Percentiles rank a stretch among this genome's conserved stretches.
phyloP scores from a whole-genome alignment of 2,797 vertebrate species.

The Pangasius mekongensis region DNA sequence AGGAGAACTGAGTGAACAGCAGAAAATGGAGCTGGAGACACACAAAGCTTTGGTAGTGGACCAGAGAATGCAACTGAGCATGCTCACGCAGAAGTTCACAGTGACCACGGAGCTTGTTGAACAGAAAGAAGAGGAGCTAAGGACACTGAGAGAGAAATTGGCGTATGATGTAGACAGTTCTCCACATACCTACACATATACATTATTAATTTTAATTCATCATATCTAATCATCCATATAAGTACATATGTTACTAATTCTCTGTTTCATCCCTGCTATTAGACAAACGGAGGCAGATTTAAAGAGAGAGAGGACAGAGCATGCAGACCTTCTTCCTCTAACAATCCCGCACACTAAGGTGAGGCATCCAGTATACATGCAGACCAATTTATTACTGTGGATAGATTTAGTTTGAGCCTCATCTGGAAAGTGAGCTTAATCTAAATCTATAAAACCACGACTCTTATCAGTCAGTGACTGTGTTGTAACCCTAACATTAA shows the following conservation, averaged over 20 bases:
- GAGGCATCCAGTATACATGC: neutral
- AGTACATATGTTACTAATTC: neutral
- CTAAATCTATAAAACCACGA: neutral
- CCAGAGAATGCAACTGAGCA: conserved; percentile 66
- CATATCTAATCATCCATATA: neutral
- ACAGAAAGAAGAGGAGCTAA: conserved; percentile 72
- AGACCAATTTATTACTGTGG: neutral
- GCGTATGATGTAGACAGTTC: conserved; percentile 62
- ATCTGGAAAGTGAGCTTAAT: neutral
- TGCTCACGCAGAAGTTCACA: conserved; percentile 65
- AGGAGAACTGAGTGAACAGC: conserved; percentile 79
- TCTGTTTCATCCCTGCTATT: conserved; percentile 5
- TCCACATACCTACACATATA: neutral
- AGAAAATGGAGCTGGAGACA: conserved; percentile 77
- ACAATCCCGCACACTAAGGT: conserved; percentile 40
- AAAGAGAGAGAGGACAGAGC: conserved; percentile 13
- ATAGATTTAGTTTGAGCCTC: neutral
- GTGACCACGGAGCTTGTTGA: conserved; percentile 65
- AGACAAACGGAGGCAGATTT: conserved; percentile 42
- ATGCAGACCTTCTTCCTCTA: neutral
- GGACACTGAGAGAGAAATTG: conserved; percentile 65
- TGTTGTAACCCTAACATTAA: neutral
- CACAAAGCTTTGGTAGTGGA: conserved; percentile 64
- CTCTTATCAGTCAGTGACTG: neutral
- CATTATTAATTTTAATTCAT: neutral